Evolutionary conservation across 2,113 vertebrate species (phyloP), one percentile per base, ranked within the genome.

Genomic region (Coptodon rendalli): DNA sequence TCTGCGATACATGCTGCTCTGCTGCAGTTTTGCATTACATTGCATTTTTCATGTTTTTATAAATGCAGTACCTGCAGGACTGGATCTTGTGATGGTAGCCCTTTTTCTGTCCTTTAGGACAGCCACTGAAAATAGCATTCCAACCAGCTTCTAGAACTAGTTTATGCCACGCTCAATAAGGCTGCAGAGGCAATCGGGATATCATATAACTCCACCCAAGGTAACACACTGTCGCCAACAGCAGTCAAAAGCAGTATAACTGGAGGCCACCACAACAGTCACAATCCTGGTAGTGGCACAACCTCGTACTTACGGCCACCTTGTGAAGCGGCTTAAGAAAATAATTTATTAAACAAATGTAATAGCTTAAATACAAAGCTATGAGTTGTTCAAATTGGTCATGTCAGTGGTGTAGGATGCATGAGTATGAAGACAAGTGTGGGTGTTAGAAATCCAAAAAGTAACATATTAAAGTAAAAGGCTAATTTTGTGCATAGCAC

Each of bases 221-320:
- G n/a, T 78, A 78, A 52, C 17, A 52, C 73, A 31, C 17, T 9
- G 73, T 52, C 4, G 5, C 9, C 71, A 78, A 78, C 1, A 0
- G 71, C 73, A 78, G 73, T 78, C 16, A 29, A 34, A 31, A 31
- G 40, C 66, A 45, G 22, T 27, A 71, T 38, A 43, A 71, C n/a
- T 43, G 22, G 13, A 45, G 68, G 22, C 38, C 8, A 73, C 22
- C 66, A 45, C 22, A 27, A 27, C 0, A 3, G 38, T 43, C 22
- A 71, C 38, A 71, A 24, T 43, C 12, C 38, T 43, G 38, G 38
- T 6, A 40, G 63, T 40, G 63, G 19, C 63, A 40, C 36, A 68
- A 68, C 63, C 0, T 68, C 0, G 5, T 12, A 40, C 0, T 2
- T 24, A 40, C 1, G 2, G 63, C 34, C 63, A 68, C 0, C 19